Base-by-base conservation (phyloP, 2,888 invertebrate genomes). In the Morinoia aosen region DNA sequence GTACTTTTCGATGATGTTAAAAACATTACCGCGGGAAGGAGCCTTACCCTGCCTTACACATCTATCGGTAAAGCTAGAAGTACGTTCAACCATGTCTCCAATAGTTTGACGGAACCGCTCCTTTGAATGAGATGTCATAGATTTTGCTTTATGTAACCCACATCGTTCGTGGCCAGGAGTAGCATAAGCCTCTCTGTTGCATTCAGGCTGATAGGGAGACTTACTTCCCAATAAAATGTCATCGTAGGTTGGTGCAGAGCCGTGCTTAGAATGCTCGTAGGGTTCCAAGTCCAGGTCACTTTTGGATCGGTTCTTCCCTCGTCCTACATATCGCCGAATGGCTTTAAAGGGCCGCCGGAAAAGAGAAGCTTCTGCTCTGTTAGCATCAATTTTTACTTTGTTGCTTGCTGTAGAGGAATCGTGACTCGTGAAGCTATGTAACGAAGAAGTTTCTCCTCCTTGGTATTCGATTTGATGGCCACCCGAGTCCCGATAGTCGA, bases 341-440 rank as follows among this genome's bases (percentile, higher is more conserved):
- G 93, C 93, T 57, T 56, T 93, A 33, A 93, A 93, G 58, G 93
- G 93, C n/a, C 93, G 93, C 33, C 93, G 93, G 48, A 93, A 57
- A 56, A 93, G 56, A 57, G 93, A 93, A 93, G 57, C 57, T 57
- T 93, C 93, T 33, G 56, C 33, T 57, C n/a, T 57, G n/a, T 58
- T 56, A 57, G 93, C 39, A 56, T 56, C 93, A 56, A 57, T 19
- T 93, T 93, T 93, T 19, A 12, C 14, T 95, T 58, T 95, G n/a
- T 40, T 64, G 40, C 95, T 40, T 14, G 64, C 7, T n/a, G 95
- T 95, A 11, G 96, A 96, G n/a, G 96, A 96, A 58, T 96, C 96
- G 48, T 95, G 95, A 90, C 96, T 96, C 0, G 96, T 96, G 91
- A 95, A 95, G 58, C 96, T 96, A 58, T 95, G 95, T 25, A 96